A percentile compares a stretch with the other conserved stretches of the same genome.
Conservation (phyloP, 2,888 invertebrate species). For the Yponomeuta evonymella region DNA sequence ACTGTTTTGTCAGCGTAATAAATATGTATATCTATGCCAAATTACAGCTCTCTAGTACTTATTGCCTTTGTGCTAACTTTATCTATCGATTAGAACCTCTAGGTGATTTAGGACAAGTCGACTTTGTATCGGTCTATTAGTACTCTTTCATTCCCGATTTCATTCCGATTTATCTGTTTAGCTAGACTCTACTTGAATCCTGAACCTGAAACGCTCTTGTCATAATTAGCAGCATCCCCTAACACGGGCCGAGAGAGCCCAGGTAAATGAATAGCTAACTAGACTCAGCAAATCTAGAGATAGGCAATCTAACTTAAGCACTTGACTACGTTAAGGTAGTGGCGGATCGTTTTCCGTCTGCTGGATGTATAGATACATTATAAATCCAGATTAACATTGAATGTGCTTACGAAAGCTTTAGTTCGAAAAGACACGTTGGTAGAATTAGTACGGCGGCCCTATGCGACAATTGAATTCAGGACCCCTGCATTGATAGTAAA, state of each 20-base stretch:
- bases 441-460: no score
- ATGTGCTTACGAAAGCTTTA: no score
- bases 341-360: background rate
- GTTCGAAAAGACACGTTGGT: no score
- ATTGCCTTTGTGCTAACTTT: no score
- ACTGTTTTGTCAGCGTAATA: no score
- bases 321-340: background rate
- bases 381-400: no score
- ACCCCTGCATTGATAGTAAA: no score
- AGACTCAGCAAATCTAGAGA: background rate
- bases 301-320: background rate
- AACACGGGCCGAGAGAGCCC: background rate
- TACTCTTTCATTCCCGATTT: background rate
- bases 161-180: background rate
- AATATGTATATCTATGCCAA: no score
- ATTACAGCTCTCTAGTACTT: no score
- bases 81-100: no score
- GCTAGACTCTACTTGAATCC: background rate
- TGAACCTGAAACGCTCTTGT: background rate
- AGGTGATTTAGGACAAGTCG: background rate
- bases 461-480: no score
- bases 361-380: background rate
- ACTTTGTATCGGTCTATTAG: background rate
- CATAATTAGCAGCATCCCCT: background rate
- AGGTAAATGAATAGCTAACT: constrained; percentile 3